Conservation (phyloP, 2,888 invertebrate species). For the Aradus depressus region DNA sequence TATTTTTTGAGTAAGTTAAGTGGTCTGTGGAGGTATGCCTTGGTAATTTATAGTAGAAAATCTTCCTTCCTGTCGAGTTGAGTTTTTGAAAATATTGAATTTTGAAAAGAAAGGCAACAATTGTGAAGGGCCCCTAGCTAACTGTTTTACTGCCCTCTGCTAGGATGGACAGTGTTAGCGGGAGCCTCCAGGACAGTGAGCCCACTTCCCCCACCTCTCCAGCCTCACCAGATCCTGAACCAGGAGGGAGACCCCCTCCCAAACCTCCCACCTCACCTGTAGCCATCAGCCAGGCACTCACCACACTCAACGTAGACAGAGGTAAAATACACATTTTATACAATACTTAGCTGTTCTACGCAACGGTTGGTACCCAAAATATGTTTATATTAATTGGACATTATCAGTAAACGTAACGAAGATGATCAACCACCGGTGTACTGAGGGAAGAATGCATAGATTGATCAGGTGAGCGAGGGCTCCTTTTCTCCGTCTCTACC, state of each 20-base stretch:
- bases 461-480: too few relatives aligned
- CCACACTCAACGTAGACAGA: constrained; percentile 36
- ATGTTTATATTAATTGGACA: too few relatives aligned
- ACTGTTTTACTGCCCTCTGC: constrained; percentile 23
- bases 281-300: constrained; percentile 46
- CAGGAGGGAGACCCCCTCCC: neutral
- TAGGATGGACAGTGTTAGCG: constrained; percentile 88
- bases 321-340: constrained; percentile 20
- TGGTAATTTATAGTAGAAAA: too few relatives aligned
- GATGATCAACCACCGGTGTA: too few relatives aligned
- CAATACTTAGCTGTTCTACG: too few relatives aligned
- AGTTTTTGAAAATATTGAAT: too few relatives aligned
- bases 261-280: constrained; percentile 41
- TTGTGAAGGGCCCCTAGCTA: neutral
- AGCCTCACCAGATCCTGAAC: constrained; percentile 51
- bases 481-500: too few relatives aligned
- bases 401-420: too few relatives aligned
- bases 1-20: neutral
- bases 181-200: constrained; percentile 83
- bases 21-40: too few relatives aligned
- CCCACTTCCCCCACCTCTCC: constrained; percentile 81
- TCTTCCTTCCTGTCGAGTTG: too few relatives aligned
- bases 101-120: neutral
- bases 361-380: too few relatives aligned
- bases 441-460: too few relatives aligned